Evolutionary conservation across 2,113 vertebrate genomes (phyloP).

Genomic region (Notothenia rossii): DNA sequence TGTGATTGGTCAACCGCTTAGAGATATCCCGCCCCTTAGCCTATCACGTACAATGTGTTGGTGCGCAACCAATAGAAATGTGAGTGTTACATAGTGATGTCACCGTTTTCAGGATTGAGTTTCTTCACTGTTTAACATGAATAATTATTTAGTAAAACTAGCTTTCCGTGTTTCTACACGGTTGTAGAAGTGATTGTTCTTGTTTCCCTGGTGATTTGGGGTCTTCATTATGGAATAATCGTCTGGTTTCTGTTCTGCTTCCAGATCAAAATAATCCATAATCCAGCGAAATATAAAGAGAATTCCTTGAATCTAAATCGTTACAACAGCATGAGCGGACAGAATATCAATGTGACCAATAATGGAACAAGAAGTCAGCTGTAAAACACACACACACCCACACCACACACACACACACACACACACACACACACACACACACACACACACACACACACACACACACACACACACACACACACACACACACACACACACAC

Average conservation of each 20-base stretch:
- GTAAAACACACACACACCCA: not conserved
- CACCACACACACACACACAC: not conserved
- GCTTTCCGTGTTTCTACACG: too few relatives aligned
- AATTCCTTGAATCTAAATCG: slow-evolving; percentile 18
- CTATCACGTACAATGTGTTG: too few relatives aligned
- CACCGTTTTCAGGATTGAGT: too few relatives aligned
- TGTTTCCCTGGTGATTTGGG: not conserved
- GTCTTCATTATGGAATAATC: too few relatives aligned
- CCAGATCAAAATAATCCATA: not conserved
- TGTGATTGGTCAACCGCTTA: too few relatives aligned
- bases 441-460: slow-evolving; percentile 20
- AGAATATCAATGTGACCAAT: slow-evolving; percentile 43
- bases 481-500: slow-evolving; percentile 24
- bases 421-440: slow-evolving; percentile 13
- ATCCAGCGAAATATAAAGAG: not conserved
- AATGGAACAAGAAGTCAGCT: slow-evolving; percentile 34
- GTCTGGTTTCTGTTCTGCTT: not conserved
- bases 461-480: slow-evolving; percentile 4
- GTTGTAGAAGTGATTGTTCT: not conserved
- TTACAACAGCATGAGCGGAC: slow-evolving; percentile 23
- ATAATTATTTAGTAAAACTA: too few relatives aligned
- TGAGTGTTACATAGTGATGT: too few relatives aligned
- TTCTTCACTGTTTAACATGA: too few relatives aligned
- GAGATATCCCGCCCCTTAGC: too few relatives aligned
- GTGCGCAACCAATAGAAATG: too few relatives aligned